Conservation (phyloP, 2,113 vertebrate species). For the Oxyura jamaicensis region DNA sequence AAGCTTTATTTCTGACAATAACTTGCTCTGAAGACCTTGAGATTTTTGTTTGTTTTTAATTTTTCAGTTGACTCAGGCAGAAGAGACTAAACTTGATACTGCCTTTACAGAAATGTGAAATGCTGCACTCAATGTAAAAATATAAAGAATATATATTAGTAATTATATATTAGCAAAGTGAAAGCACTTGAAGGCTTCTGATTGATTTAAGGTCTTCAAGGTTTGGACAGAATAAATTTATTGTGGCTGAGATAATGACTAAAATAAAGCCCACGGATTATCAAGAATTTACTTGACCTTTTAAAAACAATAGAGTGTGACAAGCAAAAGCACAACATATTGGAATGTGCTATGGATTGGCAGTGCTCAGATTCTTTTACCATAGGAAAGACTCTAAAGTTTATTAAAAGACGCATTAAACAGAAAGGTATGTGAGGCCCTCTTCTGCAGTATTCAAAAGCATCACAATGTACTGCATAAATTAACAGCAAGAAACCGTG, state of each 20-base stretch:
- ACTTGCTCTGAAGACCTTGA: background rate
- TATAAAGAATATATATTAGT: background rate
- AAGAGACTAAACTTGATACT: background rate
- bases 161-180: rapidly evolving
- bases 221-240: background rate
- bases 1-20: background rate
- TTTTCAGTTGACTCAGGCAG: background rate
- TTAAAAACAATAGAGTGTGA: background rate
- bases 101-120: background rate
- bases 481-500: background rate
- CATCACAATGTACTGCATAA: background rate
- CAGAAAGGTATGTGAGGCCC: background rate
- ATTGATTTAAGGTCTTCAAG: background rate
- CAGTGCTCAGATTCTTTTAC: background rate
- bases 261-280: background rate
- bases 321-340: background rate
- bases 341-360: background rate
- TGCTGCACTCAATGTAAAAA: background rate
- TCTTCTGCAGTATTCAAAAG: background rate
- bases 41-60: background rate
- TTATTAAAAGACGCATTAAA: background rate
- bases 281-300: background rate
- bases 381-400: background rate
- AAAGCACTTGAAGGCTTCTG: background rate
- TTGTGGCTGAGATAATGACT: background rate